Base-by-base conservation (phyloP, 2,797 vertebrate genomes). In the Pitangus sulphuratus region DNA sequence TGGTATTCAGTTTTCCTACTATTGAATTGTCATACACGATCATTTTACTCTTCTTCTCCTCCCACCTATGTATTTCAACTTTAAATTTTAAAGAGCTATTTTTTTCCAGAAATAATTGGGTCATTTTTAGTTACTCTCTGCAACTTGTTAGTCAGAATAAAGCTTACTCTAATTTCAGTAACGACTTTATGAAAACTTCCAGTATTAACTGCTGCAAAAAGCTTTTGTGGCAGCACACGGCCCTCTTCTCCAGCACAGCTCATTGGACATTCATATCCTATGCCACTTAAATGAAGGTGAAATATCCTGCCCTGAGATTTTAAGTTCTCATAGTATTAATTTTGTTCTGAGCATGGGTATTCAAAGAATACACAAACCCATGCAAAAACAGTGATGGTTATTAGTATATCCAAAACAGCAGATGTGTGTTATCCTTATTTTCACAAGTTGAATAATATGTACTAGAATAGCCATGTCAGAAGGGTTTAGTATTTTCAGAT, bases 111-210 rank as follows among this genome's bases (percentile, higher is more conserved):
- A 97, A 84, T 70, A 94, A 86, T 76, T 89, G 54, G 58, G 37
- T 93, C 71, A 70, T 84, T 90, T 96, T 97, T 97, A 97, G 95
- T 97, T 97, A 87, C 60, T 90, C 53, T 57, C 60, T 92, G 94
- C 87, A 91, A 35, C 84, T 95, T 95, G 56, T 95, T 97, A 95
- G 71, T 64, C n/a, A 12, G 77, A 94, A 61, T 84, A 93, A 96
- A 95, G 57, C 85, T 94, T 84, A 76, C 19, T 93, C 19, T 86
- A 65, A 50, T 86, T 96, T 87, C 83, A 94, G 93, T 92, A 47
- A 44, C 11, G 11, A 61, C 80, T 88, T 60, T 93, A 40, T 47
- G 51, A 96, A 84, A 89, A 44, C 12, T 87, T 90, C n/a, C 44
- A 31, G 15, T 69, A 33, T 81, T 88, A 70, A 40, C 35, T 71